These are phyloP conservation scores for Probaryconus sp. DNA, from an alignment of 1,140 invertebrate genomes.

Conservation along the genomic window DNA sequence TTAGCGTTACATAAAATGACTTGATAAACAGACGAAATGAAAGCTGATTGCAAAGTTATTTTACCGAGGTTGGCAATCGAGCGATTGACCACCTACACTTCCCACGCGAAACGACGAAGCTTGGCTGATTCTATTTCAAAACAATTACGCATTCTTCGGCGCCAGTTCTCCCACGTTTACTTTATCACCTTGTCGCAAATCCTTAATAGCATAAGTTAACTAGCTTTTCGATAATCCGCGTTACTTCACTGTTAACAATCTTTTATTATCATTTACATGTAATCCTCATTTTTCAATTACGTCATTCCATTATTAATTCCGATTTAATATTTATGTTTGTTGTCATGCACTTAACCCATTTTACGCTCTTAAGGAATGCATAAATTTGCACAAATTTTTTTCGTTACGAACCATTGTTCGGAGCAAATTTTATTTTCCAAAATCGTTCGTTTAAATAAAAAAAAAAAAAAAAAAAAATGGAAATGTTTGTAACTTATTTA, in stretches of 20 bases:
- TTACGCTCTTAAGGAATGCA: too few relatives aligned
- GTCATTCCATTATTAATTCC: too few relatives aligned
- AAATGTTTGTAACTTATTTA: too few relatives aligned
- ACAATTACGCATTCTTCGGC: constrained; percentile 73
- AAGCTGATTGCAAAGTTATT: constrained; percentile 54
- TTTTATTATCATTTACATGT: constrained; percentile 34
- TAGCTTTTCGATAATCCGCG: constrained; percentile 42
- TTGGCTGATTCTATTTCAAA: constrained; percentile 67
- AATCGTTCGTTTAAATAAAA: too few relatives aligned
- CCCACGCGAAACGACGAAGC: constrained; percentile 69
- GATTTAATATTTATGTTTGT: too few relatives aligned
- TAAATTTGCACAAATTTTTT: too few relatives aligned
- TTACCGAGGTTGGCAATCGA: constrained; percentile 39
- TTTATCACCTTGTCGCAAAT: constrained; percentile 62
- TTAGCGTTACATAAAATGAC: constrained; percentile 48
- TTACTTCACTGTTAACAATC: constrained; percentile 14
- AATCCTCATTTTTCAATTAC: constrained; percentile 22
- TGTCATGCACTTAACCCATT: too few relatives aligned
- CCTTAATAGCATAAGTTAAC: constrained; percentile 44
- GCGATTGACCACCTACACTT: constrained; percentile 67
- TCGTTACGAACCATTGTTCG: too few relatives aligned
- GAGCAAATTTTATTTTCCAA: too few relatives aligned
- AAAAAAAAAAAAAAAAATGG: too few relatives aligned
- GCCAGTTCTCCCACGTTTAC: constrained; percentile 69
- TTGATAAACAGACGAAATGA: constrained; percentile 47